Evolutionary conservation across 2,797 vertebrate species (phyloP), one percentile per base, ranked within the genome.

Genomic region (Phylloscopus collybita): DNA sequence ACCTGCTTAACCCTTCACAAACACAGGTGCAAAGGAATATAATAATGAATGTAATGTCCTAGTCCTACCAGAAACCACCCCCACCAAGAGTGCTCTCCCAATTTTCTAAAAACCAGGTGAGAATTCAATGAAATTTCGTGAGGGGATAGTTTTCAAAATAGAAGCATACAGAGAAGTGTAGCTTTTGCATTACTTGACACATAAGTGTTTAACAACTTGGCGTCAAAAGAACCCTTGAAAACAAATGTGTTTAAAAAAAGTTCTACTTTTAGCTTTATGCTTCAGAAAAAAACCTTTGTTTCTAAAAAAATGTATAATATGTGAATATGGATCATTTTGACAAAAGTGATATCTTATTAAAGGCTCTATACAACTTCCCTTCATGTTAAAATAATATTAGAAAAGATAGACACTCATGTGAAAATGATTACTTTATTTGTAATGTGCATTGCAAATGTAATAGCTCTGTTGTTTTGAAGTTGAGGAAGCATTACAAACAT

Each of bases 331-430:
- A 54, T 88, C 88, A 82, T 47, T 1, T 5, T 30, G 57, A 90
- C 69, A 91, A 92, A 96, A 97, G 27, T 59, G 51, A 88, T 80
- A 85, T n/a, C 74, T 91, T 83, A 83, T 88, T 96, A 93, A 93
- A 94, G 34, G 60, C 30, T 88, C 36, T 78, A 73, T 34, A 75
- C 85, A 95, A 51, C 17, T 78, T 84, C 83, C 36, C 71, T 90
- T 95, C 72, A 20, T 87, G 67, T 86, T 49, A 90, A 95, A 93
- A 86, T 79, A 91, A 76, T 57, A 72, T 91, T 93, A 86, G 88
- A 90, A 89, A 75, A 60, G 56, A 78, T 40, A 93, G 44, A 90
- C 19, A 40, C 20, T 88, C 38, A n/a, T 36, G 32, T 88, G 64
- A 74, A 94, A 96, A 96, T 91, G 82, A 86, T 90, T 91, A 61